phyloP scores from a whole-genome alignment of 2,113 vertebrate species.

The Sinocyclocheilus grahami region DNA sequence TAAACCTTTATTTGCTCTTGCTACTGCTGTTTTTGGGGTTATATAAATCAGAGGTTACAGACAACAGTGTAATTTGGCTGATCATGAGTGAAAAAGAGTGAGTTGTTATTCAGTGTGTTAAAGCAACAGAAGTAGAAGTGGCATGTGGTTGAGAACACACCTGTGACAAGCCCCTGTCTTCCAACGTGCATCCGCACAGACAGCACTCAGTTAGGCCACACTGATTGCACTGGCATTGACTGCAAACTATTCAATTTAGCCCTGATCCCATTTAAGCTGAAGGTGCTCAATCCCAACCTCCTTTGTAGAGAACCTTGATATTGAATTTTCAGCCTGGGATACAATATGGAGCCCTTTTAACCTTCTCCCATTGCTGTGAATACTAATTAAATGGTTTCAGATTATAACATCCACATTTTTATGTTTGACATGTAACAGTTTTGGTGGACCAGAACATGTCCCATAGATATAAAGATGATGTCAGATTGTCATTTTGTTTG shows the following conservation, averaged over 20 bases:
- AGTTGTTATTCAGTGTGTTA: slow-evolving; percentile 17
- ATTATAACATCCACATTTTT: background rate
- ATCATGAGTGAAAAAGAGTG: slow-evolving; percentile 11
- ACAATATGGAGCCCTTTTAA: slow-evolving; percentile 50
- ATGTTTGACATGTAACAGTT: slow-evolving; percentile 14
- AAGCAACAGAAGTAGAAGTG: slow-evolving; percentile 9
- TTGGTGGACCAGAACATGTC: slow-evolving; percentile 2
- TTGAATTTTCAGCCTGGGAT: slow-evolving; percentile 52
- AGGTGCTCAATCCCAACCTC: slow-evolving; percentile 42
- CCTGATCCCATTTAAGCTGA: slow-evolving; percentile 54
- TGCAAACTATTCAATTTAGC: slow-evolving; percentile 53
- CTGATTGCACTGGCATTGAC: slow-evolving; percentile 46
- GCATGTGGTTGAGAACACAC: background rate
- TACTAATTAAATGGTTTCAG: slow-evolving; percentile 47
- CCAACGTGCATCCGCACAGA: background rate
- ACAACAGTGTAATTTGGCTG: slow-evolving; percentile 24
- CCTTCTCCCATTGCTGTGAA: slow-evolving; percentile 39
- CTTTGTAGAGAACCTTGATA: slow-evolving; percentile 48
- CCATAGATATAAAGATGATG: background rate
- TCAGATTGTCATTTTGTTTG: too few relatives aligned
- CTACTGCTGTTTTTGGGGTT: background rate
- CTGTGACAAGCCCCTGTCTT: slow-evolving; percentile 12
- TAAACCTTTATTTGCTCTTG: slow-evolving; percentile 41
- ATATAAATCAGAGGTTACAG: slow-evolving; percentile 43
- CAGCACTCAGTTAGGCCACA: slow-evolving; percentile 21